Conservation (phyloP, 2,888 invertebrate genomes). For the Xestoiulus laeticollis region DNA sequence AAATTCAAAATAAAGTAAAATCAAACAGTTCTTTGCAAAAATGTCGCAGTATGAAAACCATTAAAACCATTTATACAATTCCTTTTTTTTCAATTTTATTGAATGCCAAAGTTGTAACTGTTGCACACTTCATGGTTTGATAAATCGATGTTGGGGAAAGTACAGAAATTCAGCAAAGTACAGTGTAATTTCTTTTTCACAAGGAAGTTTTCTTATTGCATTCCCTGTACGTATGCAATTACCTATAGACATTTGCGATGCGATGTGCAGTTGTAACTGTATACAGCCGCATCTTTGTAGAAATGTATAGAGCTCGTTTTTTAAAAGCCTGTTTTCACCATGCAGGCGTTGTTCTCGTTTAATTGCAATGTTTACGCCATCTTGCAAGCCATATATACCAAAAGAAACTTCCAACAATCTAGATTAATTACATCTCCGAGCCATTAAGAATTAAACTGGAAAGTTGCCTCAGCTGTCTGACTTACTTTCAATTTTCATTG, state of each 20-base stretch:
- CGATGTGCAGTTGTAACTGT: not conserved
- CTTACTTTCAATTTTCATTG: constrained; percentile 40
- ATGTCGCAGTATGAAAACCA: no score
- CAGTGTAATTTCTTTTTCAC: not conserved
- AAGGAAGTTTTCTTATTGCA: not conserved
- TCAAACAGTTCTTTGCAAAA: no score
- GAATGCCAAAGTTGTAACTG: no score
- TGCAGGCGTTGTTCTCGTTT: constrained; percentile 22
- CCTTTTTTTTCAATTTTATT: no score
- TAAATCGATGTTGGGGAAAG: not conserved
- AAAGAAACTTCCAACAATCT: constrained; percentile 18
- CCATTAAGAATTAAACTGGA: constrained; percentile 35
- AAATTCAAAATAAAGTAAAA: no score
- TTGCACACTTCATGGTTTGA: no score
- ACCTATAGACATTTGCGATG: not conserved
- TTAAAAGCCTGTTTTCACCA: not conserved
- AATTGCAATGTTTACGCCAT: constrained; percentile 35
- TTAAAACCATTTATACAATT: no score
- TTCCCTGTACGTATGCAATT: not conserved
- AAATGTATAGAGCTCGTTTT: not conserved
- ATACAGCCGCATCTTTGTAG: not conserved
- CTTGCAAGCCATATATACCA: not conserved
- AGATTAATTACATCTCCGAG: constrained; percentile 22
- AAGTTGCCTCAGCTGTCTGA: constrained; percentile 38
- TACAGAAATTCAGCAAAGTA: not conserved